Base-by-base conservation (phyloP, 1,140 invertebrate species). In the Prorops nasuta region DNA sequence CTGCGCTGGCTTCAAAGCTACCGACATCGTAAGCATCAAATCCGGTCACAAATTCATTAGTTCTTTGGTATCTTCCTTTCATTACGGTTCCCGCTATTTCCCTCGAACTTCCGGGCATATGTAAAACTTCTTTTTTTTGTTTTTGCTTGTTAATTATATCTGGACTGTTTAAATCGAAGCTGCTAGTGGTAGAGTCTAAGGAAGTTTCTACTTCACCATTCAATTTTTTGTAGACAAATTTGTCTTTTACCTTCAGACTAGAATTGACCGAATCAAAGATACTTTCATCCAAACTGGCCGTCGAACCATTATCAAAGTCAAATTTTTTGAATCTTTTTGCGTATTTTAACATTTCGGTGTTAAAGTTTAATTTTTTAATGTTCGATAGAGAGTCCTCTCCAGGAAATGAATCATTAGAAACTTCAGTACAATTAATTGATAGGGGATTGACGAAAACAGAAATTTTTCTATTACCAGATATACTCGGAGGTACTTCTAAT, bases 391-490 rank as follows among this genome's bases (percentile, higher is more conserved):
- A 58, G 1, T 63, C 53, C n/a, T 79, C 72, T 4, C 72, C 70
- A 0, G 66, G 64, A 3, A 72, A 44, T 0, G 71, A 75, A 19
- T 76, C 73, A 12, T 60, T 69, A 0, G 71, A 74, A 55, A 68
- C 76, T 12, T 73, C 64, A 34, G 67, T 74, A 17, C 64, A 67
- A 20, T 67, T 74, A 1, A 68, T 49, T 41, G 63, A 80, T 50
- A 75, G 70, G 6, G 83, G 83, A 70, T 84, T 84, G 1, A 78
- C 75, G 73, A 82, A 81, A 51, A 84, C 70, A 42, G 77, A 72
- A 55, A 83, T 74, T 65, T 81, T 67, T 48, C 73, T 49, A 42
- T 79, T 75, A 0, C 77, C 71, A 4, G 74, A 74, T 46, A 80
- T 78, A 42, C 69, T 78, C 14, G 78, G 77, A n/a, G 78, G 81